These are phyloP conservation scores for Arrhopalites spinosus DNA, from an alignment of 2,888 invertebrate genomes.

Conservation along the genomic window DNA sequence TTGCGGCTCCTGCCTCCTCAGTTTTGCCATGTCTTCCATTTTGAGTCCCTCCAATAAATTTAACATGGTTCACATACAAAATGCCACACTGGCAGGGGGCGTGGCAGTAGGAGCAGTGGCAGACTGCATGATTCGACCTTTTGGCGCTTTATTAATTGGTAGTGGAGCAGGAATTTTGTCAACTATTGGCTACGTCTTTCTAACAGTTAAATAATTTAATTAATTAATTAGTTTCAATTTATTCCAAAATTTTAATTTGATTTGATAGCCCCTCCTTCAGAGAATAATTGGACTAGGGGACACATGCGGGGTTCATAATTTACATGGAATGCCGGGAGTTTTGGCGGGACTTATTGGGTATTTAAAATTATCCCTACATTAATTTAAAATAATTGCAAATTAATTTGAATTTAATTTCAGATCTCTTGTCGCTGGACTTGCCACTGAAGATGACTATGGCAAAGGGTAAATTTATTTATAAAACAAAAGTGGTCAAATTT, in stretches of 20 bases:
- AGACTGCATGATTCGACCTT: constrained; percentile 75
- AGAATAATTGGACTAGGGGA: constrained; percentile 71
- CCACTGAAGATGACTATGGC: constrained; percentile 70
- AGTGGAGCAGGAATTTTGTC: constrained; percentile 77
- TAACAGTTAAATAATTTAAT: constrained; percentile 61
- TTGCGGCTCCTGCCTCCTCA: constrained; percentile 77
- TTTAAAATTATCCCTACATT: no score
- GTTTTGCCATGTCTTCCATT: constrained; percentile 81
- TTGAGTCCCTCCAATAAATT: constrained; percentile 76
- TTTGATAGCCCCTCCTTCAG: constrained; percentile 67
- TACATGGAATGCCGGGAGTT: constrained; percentile 94
- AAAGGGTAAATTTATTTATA: constrained; percentile 44
- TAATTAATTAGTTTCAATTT: not conserved
- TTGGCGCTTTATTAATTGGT: constrained; percentile 81
- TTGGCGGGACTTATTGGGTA: constrained; percentile 77
- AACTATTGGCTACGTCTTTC: constrained; percentile 76
- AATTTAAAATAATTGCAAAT: no score
- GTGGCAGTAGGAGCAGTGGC: constrained; percentile 87
- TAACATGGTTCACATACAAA: constrained; percentile 92
- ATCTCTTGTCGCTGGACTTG: constrained; percentile 74
- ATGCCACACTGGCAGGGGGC: constrained; percentile 82
- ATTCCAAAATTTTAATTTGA: not conserved
- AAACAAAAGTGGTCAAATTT: not conserved
- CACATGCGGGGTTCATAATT: constrained; percentile 93
- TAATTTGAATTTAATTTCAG: no score